These are phyloP conservation scores for Lordiphosa mommai DNA, from an alignment of 1,140 invertebrate species.

Conservation along the genomic window DNA sequence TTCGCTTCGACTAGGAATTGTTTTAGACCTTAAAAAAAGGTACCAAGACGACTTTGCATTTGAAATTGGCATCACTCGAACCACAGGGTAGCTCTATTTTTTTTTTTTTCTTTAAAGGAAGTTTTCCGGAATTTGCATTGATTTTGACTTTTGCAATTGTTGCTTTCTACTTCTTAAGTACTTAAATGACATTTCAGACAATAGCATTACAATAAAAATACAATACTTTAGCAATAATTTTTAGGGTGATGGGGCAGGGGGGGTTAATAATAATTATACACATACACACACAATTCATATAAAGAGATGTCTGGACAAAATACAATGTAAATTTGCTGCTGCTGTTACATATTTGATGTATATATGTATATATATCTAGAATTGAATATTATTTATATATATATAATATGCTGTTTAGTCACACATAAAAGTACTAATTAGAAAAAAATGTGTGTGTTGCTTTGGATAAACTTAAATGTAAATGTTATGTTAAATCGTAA, in stretches of 20 bases:
- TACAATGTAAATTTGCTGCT: constrained; percentile 25
- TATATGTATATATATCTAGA: constrained; percentile 30
- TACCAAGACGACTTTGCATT: too few species aligned
- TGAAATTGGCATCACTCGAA: constrained; percentile 10
- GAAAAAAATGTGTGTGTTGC: constrained; percentile 13
- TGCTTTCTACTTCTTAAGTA: constrained; percentile 62
- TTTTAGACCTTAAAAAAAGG: too few species aligned
- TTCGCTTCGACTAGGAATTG: too few species aligned
- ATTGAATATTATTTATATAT: constrained; percentile 34
- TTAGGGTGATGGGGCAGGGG: background rate
- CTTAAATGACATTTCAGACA: constrained; percentile 58
- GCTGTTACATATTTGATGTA: constrained; percentile 25
- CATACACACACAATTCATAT: constrained; percentile 23
- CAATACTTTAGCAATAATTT: constrained; percentile 63
- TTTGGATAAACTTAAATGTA: constrained; percentile 9
- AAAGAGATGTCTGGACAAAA: constrained; percentile 41
- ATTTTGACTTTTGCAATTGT: constrained; percentile 17
- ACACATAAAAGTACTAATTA: constrained; percentile 15
- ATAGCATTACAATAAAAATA: constrained; percentile 45
- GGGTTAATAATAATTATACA: constrained; percentile 23
- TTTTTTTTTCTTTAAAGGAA: constrained; percentile 11
- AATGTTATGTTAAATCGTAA: constrained; percentile 17
- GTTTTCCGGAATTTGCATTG: constrained; percentile 21
- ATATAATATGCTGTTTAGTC: constrained; percentile 21
- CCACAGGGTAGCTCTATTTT: background rate